Base-by-base conservation (phyloP, 2,113 vertebrate species). In the Emydocephalus ijimae region DNA sequence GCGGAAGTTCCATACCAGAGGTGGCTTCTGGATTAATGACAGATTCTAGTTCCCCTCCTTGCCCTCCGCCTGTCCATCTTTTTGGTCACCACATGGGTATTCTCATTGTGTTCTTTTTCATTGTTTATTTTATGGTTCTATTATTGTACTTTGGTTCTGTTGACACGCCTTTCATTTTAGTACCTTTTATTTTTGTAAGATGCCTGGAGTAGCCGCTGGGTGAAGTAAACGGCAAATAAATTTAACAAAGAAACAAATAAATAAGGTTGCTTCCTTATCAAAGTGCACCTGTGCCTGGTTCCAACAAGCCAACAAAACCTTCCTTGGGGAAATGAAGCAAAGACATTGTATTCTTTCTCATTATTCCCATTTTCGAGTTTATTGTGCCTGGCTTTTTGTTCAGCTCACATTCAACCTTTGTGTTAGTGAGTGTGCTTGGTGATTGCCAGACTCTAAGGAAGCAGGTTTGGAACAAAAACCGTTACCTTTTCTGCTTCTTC, bases 401-500 rank as follows among this genome's bases (percentile, higher is more conserved):
- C 74, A 81, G 74, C 18, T 81, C 34, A 21, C 34, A 21, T 21
- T 39, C 34, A 81, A 20, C 34, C 34, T 81, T 39, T 39, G 18
- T 21, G 74, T 18, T n/a, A 43, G 7, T 39, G 34, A 39, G 69
- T 39, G 6, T 69, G 64, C 64, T 69, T 69, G 29, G 29, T 81
- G 34, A 9, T 43, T 43, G 34, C 74, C 34, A 21, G 3, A 18
- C 7, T 43, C 34, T 43, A 81, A 20, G 18, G 34, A 74, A 74
- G 64, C 64, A 18, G 11, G 64, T 74, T 74, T 86, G 43, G 18
- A 11, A 52, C 43, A 87, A 52, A 48, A 50, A 29, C 15, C 54
- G 90, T 95, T 98, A 99, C 99, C 98, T 99, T 99, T 97, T 99
- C 98, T 0, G 98, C 99, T 95, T 99, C 99, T 95, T 99, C 99